Evolutionary conservation across 2,888 invertebrate genomes (phyloP).

Genomic region (Erebia aethiops): DNA sequence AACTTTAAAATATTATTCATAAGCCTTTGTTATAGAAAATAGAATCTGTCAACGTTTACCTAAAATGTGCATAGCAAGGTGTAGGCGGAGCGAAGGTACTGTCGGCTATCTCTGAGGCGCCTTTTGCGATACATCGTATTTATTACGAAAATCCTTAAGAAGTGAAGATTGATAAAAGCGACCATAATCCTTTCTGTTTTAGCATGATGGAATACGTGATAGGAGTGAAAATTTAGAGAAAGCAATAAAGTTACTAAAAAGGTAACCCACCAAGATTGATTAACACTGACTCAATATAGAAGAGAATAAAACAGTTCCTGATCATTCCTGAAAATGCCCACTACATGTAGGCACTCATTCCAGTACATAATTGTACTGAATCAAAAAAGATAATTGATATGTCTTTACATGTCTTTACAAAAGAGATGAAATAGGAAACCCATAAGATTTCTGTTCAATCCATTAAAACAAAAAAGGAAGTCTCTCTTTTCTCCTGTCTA

Average conservation of each 20-base stretch:
- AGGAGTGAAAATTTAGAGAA: constrained; percentile 13
- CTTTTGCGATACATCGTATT: constrained; percentile 20
- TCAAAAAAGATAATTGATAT: not conserved
- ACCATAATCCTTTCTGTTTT: constrained; percentile 17
- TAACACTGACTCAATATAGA: not conserved
- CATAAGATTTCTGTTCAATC: not conserved
- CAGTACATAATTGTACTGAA: not conserved
- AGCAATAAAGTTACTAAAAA: not conserved
- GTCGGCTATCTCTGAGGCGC: constrained; percentile 31
- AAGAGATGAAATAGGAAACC: not conserved
- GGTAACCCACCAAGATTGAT: not conserved
- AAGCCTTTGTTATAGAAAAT: constrained; percentile 29
- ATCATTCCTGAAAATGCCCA: not conserved
- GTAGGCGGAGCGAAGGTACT: constrained; percentile 32
- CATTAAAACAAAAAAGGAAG: constrained; percentile 14
- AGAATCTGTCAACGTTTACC: constrained; percentile 33
- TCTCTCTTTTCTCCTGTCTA: not conserved
- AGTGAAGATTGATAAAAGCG: constrained; percentile 22
- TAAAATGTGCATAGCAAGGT: constrained; percentile 29
- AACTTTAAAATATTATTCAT: constrained; percentile 6
- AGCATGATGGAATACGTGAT: constrained; percentile 8
- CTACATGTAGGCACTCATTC: not conserved
- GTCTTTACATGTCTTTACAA: not conserved
- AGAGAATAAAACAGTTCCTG: not conserved
- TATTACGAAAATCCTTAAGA: constrained; percentile 27